phyloP scores from a whole-genome alignment of 2,113 vertebrate species.

The Phocoena phocoena region DNA sequence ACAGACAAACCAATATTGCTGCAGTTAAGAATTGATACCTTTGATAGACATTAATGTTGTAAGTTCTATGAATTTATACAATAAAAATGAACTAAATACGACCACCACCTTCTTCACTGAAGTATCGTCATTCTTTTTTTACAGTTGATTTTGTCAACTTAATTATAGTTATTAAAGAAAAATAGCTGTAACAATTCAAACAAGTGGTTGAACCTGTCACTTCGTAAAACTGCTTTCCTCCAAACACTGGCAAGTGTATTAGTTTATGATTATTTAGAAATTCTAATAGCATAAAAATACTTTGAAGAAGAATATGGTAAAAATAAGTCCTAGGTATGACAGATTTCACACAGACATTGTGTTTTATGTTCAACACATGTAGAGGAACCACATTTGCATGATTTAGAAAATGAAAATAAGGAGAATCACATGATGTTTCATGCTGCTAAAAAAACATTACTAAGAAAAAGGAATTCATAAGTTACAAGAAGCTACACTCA shows the following conservation, averaged over 20 bases:
- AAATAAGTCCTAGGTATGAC: not conserved
- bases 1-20: not conserved
- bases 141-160: not conserved
- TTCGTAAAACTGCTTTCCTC: not conserved
- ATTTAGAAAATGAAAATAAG: not conserved
- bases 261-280: not conserved
- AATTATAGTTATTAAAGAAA: constrained; percentile 34
- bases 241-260: not conserved
- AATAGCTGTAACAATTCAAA: not conserved
- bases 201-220: not conserved
- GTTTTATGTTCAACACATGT: not conserved
- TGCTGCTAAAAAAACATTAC: not conserved
- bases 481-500: not conserved
- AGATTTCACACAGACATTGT: not conserved
- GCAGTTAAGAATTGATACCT: not conserved
- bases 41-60: not conserved
- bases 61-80: not conserved
- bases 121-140: not conserved
- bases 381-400: not conserved
- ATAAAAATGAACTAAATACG: not conserved
- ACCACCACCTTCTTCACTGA: not conserved
- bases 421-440: not conserved
- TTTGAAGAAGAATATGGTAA: not conserved
- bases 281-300: not conserved
- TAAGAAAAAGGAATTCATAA: not conserved